Evolutionary conservation across 2,888 invertebrate species (phyloP), one percentile per base, ranked within the genome.

Genomic region (Torymus aiolomorphi): DNA sequence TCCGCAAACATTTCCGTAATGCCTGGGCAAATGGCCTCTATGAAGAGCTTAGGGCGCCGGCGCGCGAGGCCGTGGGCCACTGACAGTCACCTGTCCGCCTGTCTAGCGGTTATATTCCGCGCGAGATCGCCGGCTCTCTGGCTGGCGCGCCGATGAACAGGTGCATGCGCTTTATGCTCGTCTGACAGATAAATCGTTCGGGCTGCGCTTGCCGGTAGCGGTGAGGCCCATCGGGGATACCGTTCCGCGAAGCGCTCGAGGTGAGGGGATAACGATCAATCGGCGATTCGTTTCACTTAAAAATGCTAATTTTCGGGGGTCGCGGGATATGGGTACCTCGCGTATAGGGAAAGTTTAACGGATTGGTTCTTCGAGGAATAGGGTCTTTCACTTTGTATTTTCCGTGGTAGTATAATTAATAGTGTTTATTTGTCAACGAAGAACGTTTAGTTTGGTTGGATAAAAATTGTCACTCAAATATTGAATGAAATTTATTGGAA

Each of bases 21-120:
- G 20, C 69, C 78, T 62, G 71, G 8, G 72, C 73, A 49, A 67
- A 66, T 61, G 61, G 16, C 20, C 49, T 51, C 85, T 82, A 83
- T 83, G 85, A 86, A 85, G 84, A 84, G 87, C 88, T 87, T 85
- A 75, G 82, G 81, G 71, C 62, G 14, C 8, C 42, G 42, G 8
- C 8, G 1, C 13, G 31, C 49, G 42, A 79, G 82, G 85, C 85
- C 85, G 83, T 80, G 71, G 84, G 88, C 42, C 87, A 87, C 89
- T 89, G 89, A 89, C 89, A 89, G 86, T 89, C 89, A 89, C 88
- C 88, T 88, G 89, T 89, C 89, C 84, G 82, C 85, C 83, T 84
- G 86, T 84, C 86, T 86, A 80, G 80, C 85, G 49, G 84, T 84
- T 83, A 77, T 84, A 80, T 81, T 83, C 81, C 52, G 76, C 4